Percentiles rank a stretch among this genome's conserved stretches.
Conservation (phyloP, 1,140 invertebrate genomes). For the Pogonus chalceus region DNA sequence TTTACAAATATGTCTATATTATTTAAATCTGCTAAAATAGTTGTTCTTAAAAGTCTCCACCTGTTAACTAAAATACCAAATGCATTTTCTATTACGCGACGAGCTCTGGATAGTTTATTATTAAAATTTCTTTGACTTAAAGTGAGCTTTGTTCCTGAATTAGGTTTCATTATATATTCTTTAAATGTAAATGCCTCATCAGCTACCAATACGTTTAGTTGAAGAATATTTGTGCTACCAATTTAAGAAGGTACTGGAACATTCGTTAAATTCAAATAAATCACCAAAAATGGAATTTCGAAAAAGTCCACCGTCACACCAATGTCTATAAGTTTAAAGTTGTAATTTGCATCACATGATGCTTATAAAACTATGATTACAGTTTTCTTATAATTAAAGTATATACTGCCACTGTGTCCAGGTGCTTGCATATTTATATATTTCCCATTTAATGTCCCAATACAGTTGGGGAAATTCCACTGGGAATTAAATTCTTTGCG, state of each 20-base stretch:
- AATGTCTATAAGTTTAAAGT: conserved; percentile 34
- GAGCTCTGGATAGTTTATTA: too few relatives aligned
- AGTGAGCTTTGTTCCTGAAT: too few relatives aligned
- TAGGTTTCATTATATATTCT: conserved; percentile 14
- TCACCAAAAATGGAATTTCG: conserved; percentile 12
- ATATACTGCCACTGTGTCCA: conserved; percentile 25
- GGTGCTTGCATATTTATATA: conserved; percentile 31
- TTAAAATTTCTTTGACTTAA: too few relatives aligned
- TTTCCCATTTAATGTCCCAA: conserved; percentile 33
- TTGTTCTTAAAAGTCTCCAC: too few relatives aligned
- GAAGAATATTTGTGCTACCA: conserved; percentile 6
- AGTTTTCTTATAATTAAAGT: conserved; percentile 34
- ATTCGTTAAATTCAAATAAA: conserved; percentile 2
- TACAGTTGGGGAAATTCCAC: conserved; percentile 20
- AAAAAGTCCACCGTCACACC: conserved; percentile 31
- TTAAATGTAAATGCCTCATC: conserved; percentile 19
- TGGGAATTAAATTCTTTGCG: conserved; percentile 12
- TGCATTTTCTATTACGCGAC: too few relatives aligned
- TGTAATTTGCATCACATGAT: conserved; percentile 32
- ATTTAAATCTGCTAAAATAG: too few relatives aligned
- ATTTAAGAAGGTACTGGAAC: conserved; percentile 7
- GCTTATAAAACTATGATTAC: conserved; percentile 34
- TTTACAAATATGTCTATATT: too few relatives aligned
- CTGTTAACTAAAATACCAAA: too few relatives aligned
- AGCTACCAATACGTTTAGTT: conserved; percentile 11